Conservation (phyloP, 2,888 invertebrate genomes). For the Netelia inedita region DNA sequence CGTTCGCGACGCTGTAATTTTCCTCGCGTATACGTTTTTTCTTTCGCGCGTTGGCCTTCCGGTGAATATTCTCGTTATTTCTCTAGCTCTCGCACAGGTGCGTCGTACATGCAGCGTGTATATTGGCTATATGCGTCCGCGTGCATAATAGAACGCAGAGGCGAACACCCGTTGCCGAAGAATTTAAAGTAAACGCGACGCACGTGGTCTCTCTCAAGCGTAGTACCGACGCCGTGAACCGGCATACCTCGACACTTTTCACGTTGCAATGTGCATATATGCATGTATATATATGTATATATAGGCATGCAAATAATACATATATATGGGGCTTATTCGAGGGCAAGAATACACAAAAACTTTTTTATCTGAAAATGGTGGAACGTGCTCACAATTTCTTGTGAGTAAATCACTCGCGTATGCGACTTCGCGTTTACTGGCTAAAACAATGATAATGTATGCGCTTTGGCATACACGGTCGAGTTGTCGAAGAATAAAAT, state of each 20-base stretch:
- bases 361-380: slow-evolving; percentile 28
- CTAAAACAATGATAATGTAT: slow-evolving; percentile 22
- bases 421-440: neutral
- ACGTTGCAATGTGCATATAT: neutral
- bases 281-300: neutral
- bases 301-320: neutral
- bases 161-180: slow-evolving; percentile 52
- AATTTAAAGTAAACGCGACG: slow-evolving; percentile 62
- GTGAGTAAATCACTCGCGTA: slow-evolving; percentile 35
- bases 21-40: neutral
- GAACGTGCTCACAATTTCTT: slow-evolving; percentile 32
- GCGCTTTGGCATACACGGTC: neutral
- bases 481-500: neutral
- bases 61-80: neutral
- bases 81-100: neutral
- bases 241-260: slow-evolving; percentile 42
- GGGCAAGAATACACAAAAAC: slow-evolving; percentile 45
- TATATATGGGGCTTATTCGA: slow-evolving; percentile 10
- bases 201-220: slow-evolving; percentile 56
- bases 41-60: neutral
- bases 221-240: slow-evolving; percentile 26
- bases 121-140: slow-evolving; percentile 18
- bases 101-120: slow-evolving; percentile 9
- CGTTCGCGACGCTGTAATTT: neutral
- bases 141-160: slow-evolving; percentile 29